Percentiles rank a stretch among this genome's conserved stretches.
phyloP scores from a whole-genome alignment of 1,140 invertebrate species.

The Pteromalus puparum region DNA sequence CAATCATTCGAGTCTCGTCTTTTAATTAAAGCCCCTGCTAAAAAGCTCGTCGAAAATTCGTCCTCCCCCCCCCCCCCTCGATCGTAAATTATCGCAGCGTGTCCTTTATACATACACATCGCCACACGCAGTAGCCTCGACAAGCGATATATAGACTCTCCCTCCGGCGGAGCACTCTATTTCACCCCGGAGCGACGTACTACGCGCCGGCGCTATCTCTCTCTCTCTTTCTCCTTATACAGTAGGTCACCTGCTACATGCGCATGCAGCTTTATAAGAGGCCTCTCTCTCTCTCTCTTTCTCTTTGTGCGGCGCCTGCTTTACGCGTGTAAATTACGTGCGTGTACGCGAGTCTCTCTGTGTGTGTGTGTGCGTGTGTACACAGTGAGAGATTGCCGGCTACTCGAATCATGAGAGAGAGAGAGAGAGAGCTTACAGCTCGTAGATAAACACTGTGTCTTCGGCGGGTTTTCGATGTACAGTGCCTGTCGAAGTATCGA shows the following conservation, averaged over 20 bases:
- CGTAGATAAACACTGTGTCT: conserved; percentile 59
- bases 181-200: conserved; percentile 15
- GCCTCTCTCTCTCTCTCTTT: conserved; percentile 18
- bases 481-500: conserved; percentile 26
- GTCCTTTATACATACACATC: neutral
- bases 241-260: conserved; percentile 60
- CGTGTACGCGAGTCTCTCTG: neutral
- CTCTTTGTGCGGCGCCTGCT: neutral
- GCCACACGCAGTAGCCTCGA: neutral
- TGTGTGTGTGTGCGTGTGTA: neutral
- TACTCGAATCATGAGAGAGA: conserved; percentile 61
- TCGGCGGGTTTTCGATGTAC: conserved; percentile 53
- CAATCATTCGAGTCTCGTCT: neutral
- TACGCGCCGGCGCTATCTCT: neutral
- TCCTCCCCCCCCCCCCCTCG: neutral
- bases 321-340: conserved; percentile 11
- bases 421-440: conserved; percentile 58
- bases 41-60: conserved; percentile 3
- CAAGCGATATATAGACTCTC: neutral
- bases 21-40: neutral
- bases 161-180: conserved; percentile 19
- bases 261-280: conserved; percentile 60
- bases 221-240: conserved; percentile 49
- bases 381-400: conserved; percentile 49
- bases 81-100: neutral